Conservation (phyloP, 2,797 vertebrate genomes). For the Sarcoramphus papa region DNA sequence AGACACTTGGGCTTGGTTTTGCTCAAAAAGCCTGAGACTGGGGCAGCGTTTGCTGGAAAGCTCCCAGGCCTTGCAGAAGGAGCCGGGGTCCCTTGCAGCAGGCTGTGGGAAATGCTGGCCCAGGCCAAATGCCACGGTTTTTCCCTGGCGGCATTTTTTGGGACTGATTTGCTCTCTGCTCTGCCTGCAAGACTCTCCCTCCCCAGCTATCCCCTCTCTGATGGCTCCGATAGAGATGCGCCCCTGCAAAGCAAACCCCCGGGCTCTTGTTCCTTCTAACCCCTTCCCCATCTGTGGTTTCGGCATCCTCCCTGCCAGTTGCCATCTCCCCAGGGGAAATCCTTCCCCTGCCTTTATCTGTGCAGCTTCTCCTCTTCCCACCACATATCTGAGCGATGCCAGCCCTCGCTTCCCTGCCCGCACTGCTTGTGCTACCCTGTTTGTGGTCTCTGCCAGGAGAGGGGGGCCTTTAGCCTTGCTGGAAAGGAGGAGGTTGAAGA, state of each 20-base stretch:
- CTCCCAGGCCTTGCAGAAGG: not conserved
- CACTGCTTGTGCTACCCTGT: not conserved
- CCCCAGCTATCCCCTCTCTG: too few species aligned
- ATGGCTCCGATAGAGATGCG: not conserved
- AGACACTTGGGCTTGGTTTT: not conserved
- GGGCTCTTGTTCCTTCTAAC: not conserved
- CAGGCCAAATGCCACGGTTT: accelerated
- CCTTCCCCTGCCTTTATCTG: not conserved
- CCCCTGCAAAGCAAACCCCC: not conserved
- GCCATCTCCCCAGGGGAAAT: accelerated
- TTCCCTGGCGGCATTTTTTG: accelerated
- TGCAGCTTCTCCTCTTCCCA: not conserved
- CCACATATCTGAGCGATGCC: accelerated
- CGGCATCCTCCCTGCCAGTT: not conserved
- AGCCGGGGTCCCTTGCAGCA: not conserved
- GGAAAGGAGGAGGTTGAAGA: not conserved
- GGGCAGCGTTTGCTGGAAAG: not conserved
- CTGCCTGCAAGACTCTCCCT: not conserved
- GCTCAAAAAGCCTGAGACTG: not conserved
- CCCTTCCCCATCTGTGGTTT: not conserved
- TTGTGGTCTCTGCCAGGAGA: constrained; percentile 74
- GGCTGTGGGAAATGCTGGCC: accelerated
- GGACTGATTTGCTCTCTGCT: not conserved
- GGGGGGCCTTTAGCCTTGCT: constrained; percentile 72
- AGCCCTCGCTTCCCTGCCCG: not conserved